Evolutionary conservation across 2,113 vertebrate genomes (phyloP).

Genomic region (Syrmaticus mikado): DNA sequence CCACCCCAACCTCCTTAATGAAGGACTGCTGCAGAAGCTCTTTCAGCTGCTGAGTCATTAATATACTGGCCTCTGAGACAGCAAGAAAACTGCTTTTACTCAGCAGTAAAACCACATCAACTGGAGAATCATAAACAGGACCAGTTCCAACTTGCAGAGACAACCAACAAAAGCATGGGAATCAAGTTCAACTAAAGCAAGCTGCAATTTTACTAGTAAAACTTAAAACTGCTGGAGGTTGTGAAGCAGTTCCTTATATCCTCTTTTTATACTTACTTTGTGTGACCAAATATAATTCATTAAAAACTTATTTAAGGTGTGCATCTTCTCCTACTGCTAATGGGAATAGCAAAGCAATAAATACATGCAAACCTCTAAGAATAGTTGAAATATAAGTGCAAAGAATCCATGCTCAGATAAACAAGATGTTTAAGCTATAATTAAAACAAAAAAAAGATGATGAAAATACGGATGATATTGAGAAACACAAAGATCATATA

Average conservation of each 20-base stretch:
- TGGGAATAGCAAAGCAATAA: constrained; percentile 1
- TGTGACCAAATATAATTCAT: constrained; percentile 7
- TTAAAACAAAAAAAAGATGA: not conserved
- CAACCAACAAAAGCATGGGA: not conserved
- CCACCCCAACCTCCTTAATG: not conserved
- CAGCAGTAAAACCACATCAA: not conserved
- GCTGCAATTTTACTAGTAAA: not conserved
- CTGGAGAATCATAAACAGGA: not conserved
- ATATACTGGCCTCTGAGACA: not conserved
- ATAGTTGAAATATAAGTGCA: not conserved
- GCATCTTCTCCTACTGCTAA: not conserved
- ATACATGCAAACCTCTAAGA: not conserved
- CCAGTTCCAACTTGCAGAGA: not conserved
- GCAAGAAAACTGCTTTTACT: not conserved
- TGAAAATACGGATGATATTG: not conserved
- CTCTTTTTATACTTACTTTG: not conserved
- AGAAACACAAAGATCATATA: not conserved
- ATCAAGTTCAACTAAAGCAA: not conserved
- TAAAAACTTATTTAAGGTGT: not conserved
- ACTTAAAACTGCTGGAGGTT: not conserved
- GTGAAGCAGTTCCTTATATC: not conserved
- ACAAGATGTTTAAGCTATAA: not conserved
- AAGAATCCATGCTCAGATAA: not conserved
- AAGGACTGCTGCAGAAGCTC: not conserved
- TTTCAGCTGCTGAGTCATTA: not conserved